Percentiles rank a stretch among this genome's conserved stretches.
Evolutionary conservation across 37 sponge, comb jelly and placozoan species (phyloP).

Genomic region (Geodia barretti): DNA sequence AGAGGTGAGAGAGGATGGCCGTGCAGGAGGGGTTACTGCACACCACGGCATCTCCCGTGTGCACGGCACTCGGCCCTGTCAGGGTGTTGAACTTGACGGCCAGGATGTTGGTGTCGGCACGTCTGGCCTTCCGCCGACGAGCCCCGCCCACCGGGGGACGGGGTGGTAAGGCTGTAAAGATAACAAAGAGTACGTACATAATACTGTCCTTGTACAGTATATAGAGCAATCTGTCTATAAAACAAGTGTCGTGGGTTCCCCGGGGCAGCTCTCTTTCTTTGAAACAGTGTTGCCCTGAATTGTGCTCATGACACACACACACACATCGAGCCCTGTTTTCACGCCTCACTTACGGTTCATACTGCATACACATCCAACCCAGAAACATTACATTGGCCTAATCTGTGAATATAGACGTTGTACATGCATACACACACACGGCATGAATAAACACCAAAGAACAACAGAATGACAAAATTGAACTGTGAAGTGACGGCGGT

Average conservation of each 20-base stretch:
- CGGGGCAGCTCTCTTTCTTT: too few species aligned
- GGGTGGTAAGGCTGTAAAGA: background rate
- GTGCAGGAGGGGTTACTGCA: slow-evolving; percentile 62
- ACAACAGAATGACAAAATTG: too few species aligned
- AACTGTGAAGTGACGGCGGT: too few species aligned
- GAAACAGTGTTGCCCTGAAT: too few species aligned
- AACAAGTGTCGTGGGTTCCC: too few species aligned
- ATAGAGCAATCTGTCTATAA: too few species aligned
- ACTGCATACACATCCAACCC: too few species aligned
- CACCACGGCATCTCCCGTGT: slow-evolving; percentile 82
- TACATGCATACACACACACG: background rate
- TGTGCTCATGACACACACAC: too few species aligned
- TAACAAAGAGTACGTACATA: background rate
- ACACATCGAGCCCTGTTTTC: too few species aligned
- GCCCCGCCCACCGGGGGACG: background rate
- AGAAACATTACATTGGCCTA: too few species aligned
- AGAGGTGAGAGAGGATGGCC: slow-evolving; percentile 74
- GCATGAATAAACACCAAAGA: background rate
- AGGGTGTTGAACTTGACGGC: slow-evolving; percentile 84
- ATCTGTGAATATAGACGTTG: background rate
- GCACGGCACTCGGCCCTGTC: slow-evolving; percentile 75
- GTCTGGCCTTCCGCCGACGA: slow-evolving; percentile 17
- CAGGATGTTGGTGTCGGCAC: slow-evolving; percentile 84
- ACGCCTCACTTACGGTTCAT: background rate
- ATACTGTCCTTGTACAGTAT: background rate